Conservation (phyloP, 2,113 vertebrate genomes). For the Vulpes lagopus region DNA sequence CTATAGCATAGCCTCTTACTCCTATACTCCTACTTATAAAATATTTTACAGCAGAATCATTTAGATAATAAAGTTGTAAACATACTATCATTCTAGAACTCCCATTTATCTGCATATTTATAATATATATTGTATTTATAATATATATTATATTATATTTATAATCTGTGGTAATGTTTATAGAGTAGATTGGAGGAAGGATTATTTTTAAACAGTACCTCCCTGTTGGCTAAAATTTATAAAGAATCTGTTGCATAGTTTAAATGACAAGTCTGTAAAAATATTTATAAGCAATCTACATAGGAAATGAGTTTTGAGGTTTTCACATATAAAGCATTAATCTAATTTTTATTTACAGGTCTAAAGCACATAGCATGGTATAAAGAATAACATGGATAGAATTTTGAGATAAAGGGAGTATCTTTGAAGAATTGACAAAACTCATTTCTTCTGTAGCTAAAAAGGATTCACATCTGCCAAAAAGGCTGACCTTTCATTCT, state of each 20-base stretch:
- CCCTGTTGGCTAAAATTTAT: constrained; percentile 14
- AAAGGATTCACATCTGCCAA: constrained; percentile 64
- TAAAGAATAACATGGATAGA: not conserved
- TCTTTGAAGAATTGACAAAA: constrained; percentile 70
- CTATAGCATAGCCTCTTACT: not conserved
- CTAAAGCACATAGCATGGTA: not conserved
- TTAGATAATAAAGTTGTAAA: constrained; percentile 2
- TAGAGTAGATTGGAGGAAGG: not conserved
- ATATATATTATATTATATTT: not conserved
- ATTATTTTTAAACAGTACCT: not conserved
- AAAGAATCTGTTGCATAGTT: not conserved
- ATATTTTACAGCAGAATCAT: constrained; percentile 24
- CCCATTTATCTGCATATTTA: not conserved
- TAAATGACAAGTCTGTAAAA: constrained; percentile 42
- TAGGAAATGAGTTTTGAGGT: not conserved
- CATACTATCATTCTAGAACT: not conserved
- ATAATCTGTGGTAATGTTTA: not conserved
- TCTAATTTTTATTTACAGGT: not conserved
- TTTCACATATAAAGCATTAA: not conserved
- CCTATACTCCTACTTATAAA: not conserved
- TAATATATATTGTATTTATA: not conserved
- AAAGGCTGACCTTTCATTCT: constrained; percentile 38
- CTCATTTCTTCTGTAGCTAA: constrained; percentile 73
- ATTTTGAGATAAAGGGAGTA: constrained; percentile 74
- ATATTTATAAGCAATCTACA: not conserved